Percentiles rank a stretch among this genome's conserved stretches.
phyloP scores from a whole-genome alignment of 2,888 invertebrate genomes.

The Drosophila mayaguana region DNA sequence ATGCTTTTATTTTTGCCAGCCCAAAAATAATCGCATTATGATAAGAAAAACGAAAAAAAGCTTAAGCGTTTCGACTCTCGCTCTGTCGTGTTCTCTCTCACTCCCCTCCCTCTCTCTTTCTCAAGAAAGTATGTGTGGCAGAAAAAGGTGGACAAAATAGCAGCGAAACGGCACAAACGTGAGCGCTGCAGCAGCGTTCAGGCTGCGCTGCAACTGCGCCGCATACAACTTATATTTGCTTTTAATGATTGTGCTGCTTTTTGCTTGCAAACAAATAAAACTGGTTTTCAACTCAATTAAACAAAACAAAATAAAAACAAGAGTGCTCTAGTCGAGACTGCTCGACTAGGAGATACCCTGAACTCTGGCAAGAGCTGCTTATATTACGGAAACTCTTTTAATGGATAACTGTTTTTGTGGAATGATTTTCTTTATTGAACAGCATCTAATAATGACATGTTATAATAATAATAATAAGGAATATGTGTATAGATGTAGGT shows the following conservation, averaged over 20 bases:
- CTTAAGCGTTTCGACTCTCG: slow-evolving; percentile 24
- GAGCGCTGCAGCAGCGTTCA: slow-evolving; percentile 22
- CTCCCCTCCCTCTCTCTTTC: neutral
- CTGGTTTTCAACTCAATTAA: slow-evolving; percentile 76
- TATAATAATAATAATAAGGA: too few relatives aligned
- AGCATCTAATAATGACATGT: too few relatives aligned
- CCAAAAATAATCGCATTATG: slow-evolving; percentile 74
- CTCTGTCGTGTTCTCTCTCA: slow-evolving; percentile 3
- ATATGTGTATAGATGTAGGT: too few relatives aligned
- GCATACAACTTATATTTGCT: slow-evolving; percentile 73
- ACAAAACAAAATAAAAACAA: slow-evolving; percentile 43
- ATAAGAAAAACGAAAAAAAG: slow-evolving; percentile 63
- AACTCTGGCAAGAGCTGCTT: neutral
- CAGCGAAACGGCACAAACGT: slow-evolving; percentile 30
- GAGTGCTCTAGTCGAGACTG: neutral
- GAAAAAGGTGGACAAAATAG: slow-evolving; percentile 44
- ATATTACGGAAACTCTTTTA: too few relatives aligned
- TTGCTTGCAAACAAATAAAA: slow-evolving; percentile 75
- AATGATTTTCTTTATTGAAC: too few relatives aligned
- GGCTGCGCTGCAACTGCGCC: slow-evolving; percentile 41
- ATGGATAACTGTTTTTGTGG: too few relatives aligned
- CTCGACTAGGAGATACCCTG: neutral
- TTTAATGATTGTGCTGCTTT: slow-evolving; percentile 69
- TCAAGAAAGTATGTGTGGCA: slow-evolving; percentile 16
- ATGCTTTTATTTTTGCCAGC: slow-evolving; percentile 62